Evolutionary conservation across 2,113 vertebrate species (phyloP).

Genomic region (Urocolius indicus): DNA sequence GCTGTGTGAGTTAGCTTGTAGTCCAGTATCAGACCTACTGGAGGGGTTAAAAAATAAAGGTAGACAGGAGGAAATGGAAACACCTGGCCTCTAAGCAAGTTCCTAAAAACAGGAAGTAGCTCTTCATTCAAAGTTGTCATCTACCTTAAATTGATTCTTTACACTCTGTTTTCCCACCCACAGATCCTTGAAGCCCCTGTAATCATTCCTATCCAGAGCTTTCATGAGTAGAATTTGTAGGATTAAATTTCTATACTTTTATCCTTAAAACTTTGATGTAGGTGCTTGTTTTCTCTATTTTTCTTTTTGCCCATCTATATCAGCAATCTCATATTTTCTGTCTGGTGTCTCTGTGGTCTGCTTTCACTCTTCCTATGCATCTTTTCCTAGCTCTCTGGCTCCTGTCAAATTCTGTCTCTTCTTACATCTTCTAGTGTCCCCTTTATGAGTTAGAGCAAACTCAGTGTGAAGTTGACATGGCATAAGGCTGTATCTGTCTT

Average conservation of each 20-base stretch:
- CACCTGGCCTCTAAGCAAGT: not conserved
- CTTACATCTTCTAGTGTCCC: not conserved
- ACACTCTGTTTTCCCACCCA: not conserved
- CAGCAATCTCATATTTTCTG: not conserved
- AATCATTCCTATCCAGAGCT: not conserved
- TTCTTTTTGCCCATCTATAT: not conserved
- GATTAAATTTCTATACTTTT: not conserved
- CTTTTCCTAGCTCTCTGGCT: not conserved
- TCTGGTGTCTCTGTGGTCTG: not conserved
- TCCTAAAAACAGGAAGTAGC: not conserved
- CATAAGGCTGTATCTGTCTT: not conserved
- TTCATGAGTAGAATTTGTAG: not conserved
- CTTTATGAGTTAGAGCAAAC: not conserved
- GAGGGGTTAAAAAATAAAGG: not conserved
- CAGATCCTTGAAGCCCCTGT: not conserved
- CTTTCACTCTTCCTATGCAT: not conserved
- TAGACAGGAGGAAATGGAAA: not conserved
- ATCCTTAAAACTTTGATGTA: not conserved
- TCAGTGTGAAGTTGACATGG: not conserved
- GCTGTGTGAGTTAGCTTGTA: not conserved
- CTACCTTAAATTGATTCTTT: not conserved
- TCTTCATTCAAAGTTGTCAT: not conserved
- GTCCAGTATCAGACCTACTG: not conserved
- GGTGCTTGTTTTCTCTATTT: not conserved
- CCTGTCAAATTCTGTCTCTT: not conserved